A percentile compares a stretch with the other conserved stretches of the same genome.
Evolutionary conservation across 2,113 vertebrate genomes (phyloP).

Genomic region (Salvelinus sp.): DNA sequence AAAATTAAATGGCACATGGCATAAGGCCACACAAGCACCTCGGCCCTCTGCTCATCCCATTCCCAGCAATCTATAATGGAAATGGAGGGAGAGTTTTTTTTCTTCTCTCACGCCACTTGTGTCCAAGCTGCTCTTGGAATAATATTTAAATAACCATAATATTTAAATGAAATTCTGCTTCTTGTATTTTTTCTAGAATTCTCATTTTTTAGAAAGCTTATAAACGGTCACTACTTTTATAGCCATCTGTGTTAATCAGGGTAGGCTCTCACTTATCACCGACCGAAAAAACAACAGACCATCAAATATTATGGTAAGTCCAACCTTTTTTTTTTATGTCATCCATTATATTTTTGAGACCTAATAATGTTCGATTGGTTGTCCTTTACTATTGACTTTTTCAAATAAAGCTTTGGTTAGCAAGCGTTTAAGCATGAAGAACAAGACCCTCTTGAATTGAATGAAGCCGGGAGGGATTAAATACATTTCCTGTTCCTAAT

Average conservation of each 20-base stretch:
- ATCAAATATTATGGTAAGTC: slow-evolving; percentile 22
- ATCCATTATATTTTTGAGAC: slow-evolving; percentile 43
- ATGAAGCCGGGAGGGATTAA: slow-evolving; percentile 65
- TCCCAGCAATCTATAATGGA: slow-evolving; percentile 23
- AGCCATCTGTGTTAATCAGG: slow-evolving; percentile 23
- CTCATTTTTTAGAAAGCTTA: slow-evolving; percentile 19
- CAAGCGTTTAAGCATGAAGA: slow-evolving; percentile 63
- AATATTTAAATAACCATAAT: slow-evolving; percentile 20
- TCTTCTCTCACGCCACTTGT: background rate
- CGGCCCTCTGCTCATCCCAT: slow-evolving; percentile 1
- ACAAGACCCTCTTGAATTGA: slow-evolving; percentile 71
- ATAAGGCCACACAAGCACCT: slow-evolving; percentile 25
- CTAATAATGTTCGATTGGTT: slow-evolving; percentile 57
- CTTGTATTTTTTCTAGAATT: background rate
- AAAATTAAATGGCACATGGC: slow-evolving; percentile 39
- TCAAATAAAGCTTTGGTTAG: slow-evolving; percentile 10
- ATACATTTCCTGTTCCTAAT: slow-evolving; percentile 69
- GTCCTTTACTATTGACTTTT: slow-evolving; percentile 52
- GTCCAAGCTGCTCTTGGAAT: slow-evolving; percentile 25
- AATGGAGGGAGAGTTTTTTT: slow-evolving; percentile 3
- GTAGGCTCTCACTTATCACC: slow-evolving; percentile 6
- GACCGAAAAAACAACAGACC: slow-evolving; percentile 26
- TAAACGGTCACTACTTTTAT: slow-evolving; percentile 5
- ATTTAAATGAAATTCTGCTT: slow-evolving; percentile 1
- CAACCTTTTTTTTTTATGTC: slow-evolving; percentile 9